These are phyloP conservation scores for Trypoxylus dichotomus DNA, from an alignment of 1,140 invertebrate genomes.

Conservation along the genomic window DNA sequence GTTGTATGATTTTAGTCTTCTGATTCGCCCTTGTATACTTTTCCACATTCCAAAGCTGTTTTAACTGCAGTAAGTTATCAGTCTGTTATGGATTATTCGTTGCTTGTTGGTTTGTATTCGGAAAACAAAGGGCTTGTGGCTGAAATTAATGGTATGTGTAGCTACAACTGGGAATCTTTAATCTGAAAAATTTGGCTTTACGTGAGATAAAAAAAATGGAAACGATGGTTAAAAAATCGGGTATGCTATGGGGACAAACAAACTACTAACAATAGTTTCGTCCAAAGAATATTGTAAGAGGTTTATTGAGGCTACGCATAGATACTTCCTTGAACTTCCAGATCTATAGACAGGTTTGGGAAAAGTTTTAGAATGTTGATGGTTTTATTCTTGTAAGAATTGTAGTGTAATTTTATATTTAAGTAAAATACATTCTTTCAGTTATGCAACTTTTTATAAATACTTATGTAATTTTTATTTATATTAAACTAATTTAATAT, in stretches of 20 bases:
- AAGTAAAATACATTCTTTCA: too few relatives aligned
- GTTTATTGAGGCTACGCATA: slow-evolving; percentile 92
- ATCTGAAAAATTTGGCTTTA: slow-evolving; percentile 59
- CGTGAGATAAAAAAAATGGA: slow-evolving; percentile 98
- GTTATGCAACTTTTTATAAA: not conserved
- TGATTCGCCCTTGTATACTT: slow-evolving; percentile 89
- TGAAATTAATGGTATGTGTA: slow-evolving; percentile 86
- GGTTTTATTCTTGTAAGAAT: not conserved
- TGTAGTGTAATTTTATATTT: not conserved
- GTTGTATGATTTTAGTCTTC: slow-evolving; percentile 70
- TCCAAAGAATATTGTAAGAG: slow-evolving; percentile 90
- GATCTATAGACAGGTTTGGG: slow-evolving; percentile 73
- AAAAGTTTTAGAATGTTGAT: slow-evolving; percentile 53
- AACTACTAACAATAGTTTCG: slow-evolving; percentile 93
- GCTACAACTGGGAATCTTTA: not conserved
- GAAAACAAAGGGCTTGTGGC: slow-evolving; percentile 84
- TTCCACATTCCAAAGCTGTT: slow-evolving; percentile 89
- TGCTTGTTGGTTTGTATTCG: slow-evolving; percentile 89
- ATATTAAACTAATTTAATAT: not conserved
- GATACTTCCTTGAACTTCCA: slow-evolving; percentile 85
- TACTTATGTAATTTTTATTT: not conserved
- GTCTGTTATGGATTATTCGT: slow-evolving; percentile 97
- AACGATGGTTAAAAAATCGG: slow-evolving; percentile 90
- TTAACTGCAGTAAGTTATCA: slow-evolving; percentile 88
- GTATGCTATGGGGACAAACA: slow-evolving; percentile 87